Evolutionary conservation across 2,113 vertebrate genomes (phyloP).

Genomic region (Nothobranchius furzeri): DNA sequence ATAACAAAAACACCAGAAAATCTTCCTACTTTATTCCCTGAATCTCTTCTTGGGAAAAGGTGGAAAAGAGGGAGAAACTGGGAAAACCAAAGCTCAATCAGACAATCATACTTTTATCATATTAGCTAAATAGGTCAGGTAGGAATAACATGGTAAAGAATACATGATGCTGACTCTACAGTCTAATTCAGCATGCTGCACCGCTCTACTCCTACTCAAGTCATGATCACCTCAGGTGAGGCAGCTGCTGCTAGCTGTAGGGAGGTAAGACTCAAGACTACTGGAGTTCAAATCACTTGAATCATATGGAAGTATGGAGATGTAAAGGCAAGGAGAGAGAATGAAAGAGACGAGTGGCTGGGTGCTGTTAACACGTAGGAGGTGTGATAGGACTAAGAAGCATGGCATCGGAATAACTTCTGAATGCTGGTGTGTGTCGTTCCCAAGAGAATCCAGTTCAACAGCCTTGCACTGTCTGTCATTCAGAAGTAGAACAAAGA

Average conservation of each 20-base stretch:
- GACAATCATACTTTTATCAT: constrained; percentile 37
- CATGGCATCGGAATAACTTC: neutral
- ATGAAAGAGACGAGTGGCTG: neutral
- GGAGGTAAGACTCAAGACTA: constrained; percentile 1
- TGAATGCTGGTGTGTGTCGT: neutral
- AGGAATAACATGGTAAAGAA: constrained; percentile 43
- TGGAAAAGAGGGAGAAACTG: neutral
- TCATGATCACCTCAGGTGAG: constrained; percentile 49
- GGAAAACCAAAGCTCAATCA: constrained; percentile 28
- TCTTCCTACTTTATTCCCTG: neutral
- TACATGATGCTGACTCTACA: constrained; percentile 31
- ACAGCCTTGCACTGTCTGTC: neutral
- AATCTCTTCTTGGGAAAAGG: constrained; percentile 10
- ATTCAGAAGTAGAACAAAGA: neutral
- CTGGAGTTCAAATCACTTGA: constrained; percentile 11
- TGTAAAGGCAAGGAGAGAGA: neutral
- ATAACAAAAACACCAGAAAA: constrained; percentile 7
- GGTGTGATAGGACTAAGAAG: neutral
- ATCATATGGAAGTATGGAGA: neutral
- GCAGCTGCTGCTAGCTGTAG: constrained; percentile 31
- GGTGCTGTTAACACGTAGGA: neutral
- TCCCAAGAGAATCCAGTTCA: neutral
- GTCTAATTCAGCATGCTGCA: constrained; percentile 37
- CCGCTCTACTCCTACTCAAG: constrained; percentile 10
- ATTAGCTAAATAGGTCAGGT: constrained; percentile 58